A percentile compares a stretch with the other conserved stretches of the same genome.
phyloP scores from a whole-genome alignment of 1,140 invertebrate genomes.

The Akabosia matsudoensis region DNA sequence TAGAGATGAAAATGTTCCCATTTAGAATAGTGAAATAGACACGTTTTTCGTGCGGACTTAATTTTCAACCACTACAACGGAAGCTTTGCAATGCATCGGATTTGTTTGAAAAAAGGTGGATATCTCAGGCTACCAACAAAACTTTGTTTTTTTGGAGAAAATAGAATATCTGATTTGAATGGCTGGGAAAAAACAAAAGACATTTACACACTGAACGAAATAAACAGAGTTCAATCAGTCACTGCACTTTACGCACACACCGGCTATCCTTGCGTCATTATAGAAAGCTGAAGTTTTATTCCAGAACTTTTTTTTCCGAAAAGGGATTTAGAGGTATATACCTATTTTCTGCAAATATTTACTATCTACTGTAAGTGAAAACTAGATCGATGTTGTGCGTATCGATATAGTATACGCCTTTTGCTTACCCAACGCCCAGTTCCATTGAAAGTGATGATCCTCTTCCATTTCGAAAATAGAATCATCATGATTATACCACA shows the following conservation, averaged over 20 bases:
- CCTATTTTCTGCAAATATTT: too few species aligned
- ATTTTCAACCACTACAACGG: not conserved
- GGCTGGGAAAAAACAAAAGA: not conserved
- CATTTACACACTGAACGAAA: not conserved
- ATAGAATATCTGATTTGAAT: too few species aligned
- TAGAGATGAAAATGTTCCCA: constrained; percentile 40
- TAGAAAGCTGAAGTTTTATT: too few species aligned
- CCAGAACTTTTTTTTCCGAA: too few species aligned
- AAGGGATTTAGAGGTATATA: too few species aligned
- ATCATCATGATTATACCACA: constrained; percentile 1
- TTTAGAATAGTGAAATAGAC: not conserved
- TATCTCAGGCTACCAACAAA: not conserved
- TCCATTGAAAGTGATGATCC: not conserved
- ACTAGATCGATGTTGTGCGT: not conserved
- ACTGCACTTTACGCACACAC: constrained; percentile 12
- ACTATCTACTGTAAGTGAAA: not conserved
- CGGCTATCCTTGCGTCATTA: too few species aligned
- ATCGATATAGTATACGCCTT: not conserved
- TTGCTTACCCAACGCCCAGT: not conserved
- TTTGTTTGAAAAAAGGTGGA: too few species aligned
- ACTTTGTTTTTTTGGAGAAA: too few species aligned
- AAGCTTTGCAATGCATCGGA: too few species aligned
- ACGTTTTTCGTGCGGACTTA: not conserved
- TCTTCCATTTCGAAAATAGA: not conserved
- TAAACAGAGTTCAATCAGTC: not conserved